phyloP scores from a whole-genome alignment of 2,888 invertebrate species.

The Aethes cnicana region DNA sequence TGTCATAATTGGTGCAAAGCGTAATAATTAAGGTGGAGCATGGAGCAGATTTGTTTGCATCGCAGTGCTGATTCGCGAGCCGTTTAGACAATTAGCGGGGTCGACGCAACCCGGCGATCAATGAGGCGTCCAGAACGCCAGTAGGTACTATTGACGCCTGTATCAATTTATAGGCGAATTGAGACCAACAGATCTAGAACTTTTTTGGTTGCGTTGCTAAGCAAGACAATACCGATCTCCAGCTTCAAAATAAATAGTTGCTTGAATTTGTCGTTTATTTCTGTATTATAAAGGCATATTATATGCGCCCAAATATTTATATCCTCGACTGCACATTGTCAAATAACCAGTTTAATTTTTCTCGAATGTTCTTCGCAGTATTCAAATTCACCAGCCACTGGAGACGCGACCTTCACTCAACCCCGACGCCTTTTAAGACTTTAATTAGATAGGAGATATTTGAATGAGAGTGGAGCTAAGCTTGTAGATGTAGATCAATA shows the following conservation, averaged over 20 bases:
- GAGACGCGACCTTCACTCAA: slow-evolving; percentile 9
- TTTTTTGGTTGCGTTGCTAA: background rate
- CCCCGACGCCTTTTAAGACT: slow-evolving; percentile 1
- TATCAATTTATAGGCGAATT: background rate
- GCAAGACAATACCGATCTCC: background rate
- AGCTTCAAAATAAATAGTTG: background rate
- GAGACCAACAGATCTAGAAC: slow-evolving; percentile 6
- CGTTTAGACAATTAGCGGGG: slow-evolving; percentile 20
- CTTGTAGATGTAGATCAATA: background rate
- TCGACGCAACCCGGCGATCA: slow-evolving; percentile 1
- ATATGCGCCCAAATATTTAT: too few relatives aligned
- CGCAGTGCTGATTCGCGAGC: slow-evolving; percentile 8
- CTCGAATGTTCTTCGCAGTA: background rate
- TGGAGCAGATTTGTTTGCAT: slow-evolving; percentile 19
- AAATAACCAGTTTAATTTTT: slow-evolving; percentile 10
- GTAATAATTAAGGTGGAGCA: slow-evolving; percentile 11
- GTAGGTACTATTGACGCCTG: background rate
- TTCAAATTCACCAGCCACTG: slow-evolving; percentile 3
- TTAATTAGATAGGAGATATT: slow-evolving; percentile 6
- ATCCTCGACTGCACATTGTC: background rate
- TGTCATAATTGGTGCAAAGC: slow-evolving; percentile 17
- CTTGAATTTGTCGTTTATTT: too few relatives aligned
- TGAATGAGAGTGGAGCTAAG: background rate
- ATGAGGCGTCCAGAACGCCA: slow-evolving; percentile 4
- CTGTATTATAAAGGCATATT: too few relatives aligned